Evolutionary conservation across 1,140 invertebrate species (phyloP).

Genomic region (Zaprionus vittiger): DNA sequence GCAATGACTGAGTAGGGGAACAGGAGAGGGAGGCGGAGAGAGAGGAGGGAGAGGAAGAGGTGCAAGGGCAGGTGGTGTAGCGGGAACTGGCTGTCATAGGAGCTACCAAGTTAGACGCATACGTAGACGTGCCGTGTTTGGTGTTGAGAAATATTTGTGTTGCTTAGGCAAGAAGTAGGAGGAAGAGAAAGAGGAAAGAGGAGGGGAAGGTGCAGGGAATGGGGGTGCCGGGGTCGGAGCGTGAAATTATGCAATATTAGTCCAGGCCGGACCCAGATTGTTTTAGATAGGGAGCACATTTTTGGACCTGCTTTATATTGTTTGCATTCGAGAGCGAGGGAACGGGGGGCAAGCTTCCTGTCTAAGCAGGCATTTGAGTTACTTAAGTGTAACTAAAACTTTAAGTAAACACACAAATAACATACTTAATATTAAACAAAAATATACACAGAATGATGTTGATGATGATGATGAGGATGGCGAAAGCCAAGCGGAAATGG

Average conservation of each 20-base stretch:
- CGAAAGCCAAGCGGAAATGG: constrained; percentile 62
- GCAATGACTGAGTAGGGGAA: constrained; percentile 9
- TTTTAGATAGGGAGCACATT: constrained; percentile 19
- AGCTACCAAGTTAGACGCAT: constrained; percentile 66
- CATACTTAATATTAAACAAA: constrained; percentile 83
- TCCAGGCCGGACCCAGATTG: neutral
- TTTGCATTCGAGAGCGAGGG: constrained; percentile 53
- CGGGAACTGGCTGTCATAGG: constrained; percentile 27
- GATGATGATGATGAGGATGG: constrained; percentile 35
- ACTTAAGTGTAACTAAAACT: constrained; percentile 82
- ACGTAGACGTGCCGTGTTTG: constrained; percentile 57
- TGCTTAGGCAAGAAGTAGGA: constrained; percentile 9
- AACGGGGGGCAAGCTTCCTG: neutral
- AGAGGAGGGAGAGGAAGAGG: constrained; percentile 20
- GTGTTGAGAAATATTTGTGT: constrained; percentile 78
- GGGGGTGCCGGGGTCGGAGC: constrained; percentile 30
- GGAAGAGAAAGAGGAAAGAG: neutral
- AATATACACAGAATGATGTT: constrained; percentile 64
- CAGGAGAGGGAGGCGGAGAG: neutral
- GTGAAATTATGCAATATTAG: constrained; percentile 79
- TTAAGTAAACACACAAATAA: constrained; percentile 83
- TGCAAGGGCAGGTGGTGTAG: neutral
- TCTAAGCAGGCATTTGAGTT: constrained; percentile 66
- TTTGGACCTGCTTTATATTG: constrained; percentile 70
- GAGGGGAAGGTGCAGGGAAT: neutral